Conservation (phyloP, 2,888 invertebrate species). For the Drosophila imparisetae region DNA sequence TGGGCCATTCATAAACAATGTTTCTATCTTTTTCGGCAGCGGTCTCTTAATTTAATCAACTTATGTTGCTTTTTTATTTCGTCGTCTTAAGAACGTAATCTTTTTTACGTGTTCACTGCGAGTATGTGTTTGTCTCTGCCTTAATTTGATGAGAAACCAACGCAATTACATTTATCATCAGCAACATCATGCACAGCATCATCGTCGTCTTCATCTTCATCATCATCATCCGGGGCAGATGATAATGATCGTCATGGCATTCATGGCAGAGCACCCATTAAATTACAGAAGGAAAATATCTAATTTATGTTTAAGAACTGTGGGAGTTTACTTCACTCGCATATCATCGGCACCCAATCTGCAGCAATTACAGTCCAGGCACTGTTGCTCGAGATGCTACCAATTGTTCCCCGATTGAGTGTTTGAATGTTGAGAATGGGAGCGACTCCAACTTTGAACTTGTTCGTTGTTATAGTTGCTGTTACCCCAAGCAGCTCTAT, state of each 20-base stretch:
- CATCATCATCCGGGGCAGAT: neutral
- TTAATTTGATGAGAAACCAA: conserved; percentile 60
- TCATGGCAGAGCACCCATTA: conserved; percentile 40
- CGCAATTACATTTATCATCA: conserved; percentile 68
- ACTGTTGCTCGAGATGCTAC: conserved; percentile 11
- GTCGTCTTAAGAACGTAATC: conserved; percentile 56
- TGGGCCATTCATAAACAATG: conserved; percentile 18
- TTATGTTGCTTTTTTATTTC: conserved; percentile 31
- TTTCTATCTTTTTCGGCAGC: conserved; percentile 11
- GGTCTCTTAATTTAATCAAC: conserved; percentile 67
- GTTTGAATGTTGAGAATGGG: conserved; percentile 27
- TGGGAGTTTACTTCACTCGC: conserved; percentile 55
- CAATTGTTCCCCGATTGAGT: conserved; percentile 17
- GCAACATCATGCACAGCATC: conserved; percentile 22
- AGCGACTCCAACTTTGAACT: conserved; percentile 13
- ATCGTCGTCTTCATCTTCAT: conserved; percentile 29
- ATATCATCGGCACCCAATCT: conserved; percentile 59
- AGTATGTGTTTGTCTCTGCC: conserved; percentile 41
- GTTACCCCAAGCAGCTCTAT: conserved; percentile 10
- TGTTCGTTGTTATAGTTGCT: conserved; percentile 2
- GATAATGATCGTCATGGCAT: conserved; percentile 16
- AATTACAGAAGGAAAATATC: conserved; percentile 57
- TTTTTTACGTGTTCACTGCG: conserved; percentile 31
- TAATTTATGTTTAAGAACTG: conserved; percentile 76
- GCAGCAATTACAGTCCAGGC: conserved; percentile 35